These are phyloP conservation scores for Drosophila grimshawi DNA, from an alignment of 1,140 invertebrate species.

Conservation along the genomic window DNA sequence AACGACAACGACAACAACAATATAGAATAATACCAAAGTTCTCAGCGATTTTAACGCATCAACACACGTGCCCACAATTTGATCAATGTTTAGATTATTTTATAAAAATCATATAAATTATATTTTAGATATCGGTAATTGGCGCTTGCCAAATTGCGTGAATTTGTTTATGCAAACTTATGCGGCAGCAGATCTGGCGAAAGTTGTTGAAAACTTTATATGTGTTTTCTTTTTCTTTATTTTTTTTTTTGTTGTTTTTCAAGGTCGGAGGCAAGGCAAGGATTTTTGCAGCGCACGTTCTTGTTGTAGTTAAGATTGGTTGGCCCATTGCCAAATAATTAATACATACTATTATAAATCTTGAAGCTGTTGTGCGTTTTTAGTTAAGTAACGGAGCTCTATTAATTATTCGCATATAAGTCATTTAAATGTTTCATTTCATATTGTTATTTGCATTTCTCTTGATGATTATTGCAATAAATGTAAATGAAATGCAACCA, in stretches of 20 bases:
- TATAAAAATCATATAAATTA: constrained; percentile 62
- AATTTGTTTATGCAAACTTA: constrained; percentile 77
- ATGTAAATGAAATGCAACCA: too few species aligned
- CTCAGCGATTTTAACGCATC: neutral
- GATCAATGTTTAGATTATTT: constrained; percentile 56
- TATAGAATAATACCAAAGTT: constrained; percentile 20
- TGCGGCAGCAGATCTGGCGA: constrained; percentile 54
- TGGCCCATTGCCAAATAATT: constrained; percentile 66
- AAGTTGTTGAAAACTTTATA: constrained; percentile 42
- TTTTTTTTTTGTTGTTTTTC: constrained; percentile 50
- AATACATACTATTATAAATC: constrained; percentile 65
- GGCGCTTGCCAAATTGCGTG: constrained; percentile 57
- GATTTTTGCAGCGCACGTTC: constrained; percentile 51
- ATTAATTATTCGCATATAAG: constrained; percentile 14
- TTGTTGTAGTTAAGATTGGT: constrained; percentile 62
- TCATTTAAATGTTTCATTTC: constrained; percentile 1
- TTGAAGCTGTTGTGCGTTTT: constrained; percentile 43
- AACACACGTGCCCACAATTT: constrained; percentile 22
- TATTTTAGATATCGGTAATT: constrained; percentile 59
- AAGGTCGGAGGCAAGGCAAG: constrained; percentile 69
- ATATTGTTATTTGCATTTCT: too few species aligned
- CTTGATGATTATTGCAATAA: too few species aligned
- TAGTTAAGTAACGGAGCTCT: constrained; percentile 47
- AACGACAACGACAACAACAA: neutral
- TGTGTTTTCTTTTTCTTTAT: neutral